phyloP scores from a whole-genome alignment of 2,113 vertebrate genomes.

The Apus apus region DNA sequence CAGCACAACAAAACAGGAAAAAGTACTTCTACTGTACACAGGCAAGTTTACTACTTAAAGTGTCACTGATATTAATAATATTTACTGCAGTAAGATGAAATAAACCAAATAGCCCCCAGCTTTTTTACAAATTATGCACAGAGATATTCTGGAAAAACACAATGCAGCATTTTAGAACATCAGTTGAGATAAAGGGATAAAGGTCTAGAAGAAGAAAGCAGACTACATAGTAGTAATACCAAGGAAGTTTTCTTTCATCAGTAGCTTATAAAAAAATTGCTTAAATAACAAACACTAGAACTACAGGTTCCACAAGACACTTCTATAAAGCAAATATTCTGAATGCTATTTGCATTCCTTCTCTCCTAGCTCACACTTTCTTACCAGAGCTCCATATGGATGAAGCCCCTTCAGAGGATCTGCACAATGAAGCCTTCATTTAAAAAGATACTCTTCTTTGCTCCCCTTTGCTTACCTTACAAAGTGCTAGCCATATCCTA shows the following conservation, averaged over 20 bases:
- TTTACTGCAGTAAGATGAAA: neutral
- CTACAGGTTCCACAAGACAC: neutral
- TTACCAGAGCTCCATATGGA: neutral
- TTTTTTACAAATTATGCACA: neutral
- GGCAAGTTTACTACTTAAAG: neutral
- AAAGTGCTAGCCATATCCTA: fast-evolving
- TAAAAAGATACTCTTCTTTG: neutral
- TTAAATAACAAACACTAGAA: neutral
- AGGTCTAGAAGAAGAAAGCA: neutral
- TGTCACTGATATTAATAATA: neutral
- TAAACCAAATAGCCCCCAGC: neutral
- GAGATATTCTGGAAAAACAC: neutral
- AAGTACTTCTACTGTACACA: too few relatives aligned
- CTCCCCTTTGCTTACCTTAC: neutral
- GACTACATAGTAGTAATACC: neutral
- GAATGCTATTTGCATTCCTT: neutral
- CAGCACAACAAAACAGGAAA: neutral
- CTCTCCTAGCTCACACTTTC: neutral
- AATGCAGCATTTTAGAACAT: neutral
- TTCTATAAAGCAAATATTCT: neutral
- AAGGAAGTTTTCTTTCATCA: neutral
- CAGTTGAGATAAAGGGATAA: too few relatives aligned
- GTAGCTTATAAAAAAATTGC: neutral
- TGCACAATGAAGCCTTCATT: neutral
- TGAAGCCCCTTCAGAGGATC: neutral